Evolutionary conservation across 64 coral and sea anemone species (phyloP).

Genomic region (Orbicella faveolata): DNA sequence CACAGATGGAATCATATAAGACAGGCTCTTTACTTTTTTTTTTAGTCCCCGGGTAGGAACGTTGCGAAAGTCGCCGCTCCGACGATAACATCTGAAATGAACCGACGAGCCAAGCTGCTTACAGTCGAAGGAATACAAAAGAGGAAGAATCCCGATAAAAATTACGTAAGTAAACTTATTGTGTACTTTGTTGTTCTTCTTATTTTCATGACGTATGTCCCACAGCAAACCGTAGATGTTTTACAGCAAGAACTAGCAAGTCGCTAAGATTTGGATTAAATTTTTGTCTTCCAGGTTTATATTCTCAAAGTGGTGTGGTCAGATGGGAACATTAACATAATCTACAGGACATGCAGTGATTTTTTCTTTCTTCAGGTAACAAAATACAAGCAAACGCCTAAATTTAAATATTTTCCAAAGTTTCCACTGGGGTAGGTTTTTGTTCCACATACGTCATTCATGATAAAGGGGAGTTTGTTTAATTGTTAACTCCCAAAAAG

Average conservation of each 20-base stretch:
- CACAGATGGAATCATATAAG: neutral
- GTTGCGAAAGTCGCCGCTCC: neutral
- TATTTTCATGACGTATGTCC: too few species aligned
- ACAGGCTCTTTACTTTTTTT: neutral
- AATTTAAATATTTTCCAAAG: neutral
- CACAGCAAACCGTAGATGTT: too few species aligned
- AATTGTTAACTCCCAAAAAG: too few species aligned
- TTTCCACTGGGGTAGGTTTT: neutral
- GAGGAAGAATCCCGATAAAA: conserved; percentile 57
- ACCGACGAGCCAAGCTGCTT: conserved; percentile 55
- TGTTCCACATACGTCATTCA: neutral
- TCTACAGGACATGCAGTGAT: conserved; percentile 68
- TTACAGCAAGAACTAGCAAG: too few species aligned
- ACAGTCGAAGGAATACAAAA: conserved; percentile 74
- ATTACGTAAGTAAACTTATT: conserved; percentile 50
- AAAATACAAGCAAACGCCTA: neutral
- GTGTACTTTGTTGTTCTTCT: too few species aligned
- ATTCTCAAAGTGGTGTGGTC: conserved; percentile 77
- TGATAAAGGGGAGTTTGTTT: too few species aligned
- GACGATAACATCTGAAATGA: conserved; percentile 18
- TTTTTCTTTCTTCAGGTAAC: conserved; percentile 68
- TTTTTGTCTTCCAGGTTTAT: conserved; percentile 40
- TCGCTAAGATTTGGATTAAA: neutral
- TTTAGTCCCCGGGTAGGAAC: neutral
- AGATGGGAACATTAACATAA: conserved; percentile 67